A percentile compares a stretch with the other conserved stretches of the same genome.
These are phyloP conservation scores for Gymnorhina tibicen DNA, from an alignment of 2,113 vertebrate species.

Conservation along the genomic window DNA sequence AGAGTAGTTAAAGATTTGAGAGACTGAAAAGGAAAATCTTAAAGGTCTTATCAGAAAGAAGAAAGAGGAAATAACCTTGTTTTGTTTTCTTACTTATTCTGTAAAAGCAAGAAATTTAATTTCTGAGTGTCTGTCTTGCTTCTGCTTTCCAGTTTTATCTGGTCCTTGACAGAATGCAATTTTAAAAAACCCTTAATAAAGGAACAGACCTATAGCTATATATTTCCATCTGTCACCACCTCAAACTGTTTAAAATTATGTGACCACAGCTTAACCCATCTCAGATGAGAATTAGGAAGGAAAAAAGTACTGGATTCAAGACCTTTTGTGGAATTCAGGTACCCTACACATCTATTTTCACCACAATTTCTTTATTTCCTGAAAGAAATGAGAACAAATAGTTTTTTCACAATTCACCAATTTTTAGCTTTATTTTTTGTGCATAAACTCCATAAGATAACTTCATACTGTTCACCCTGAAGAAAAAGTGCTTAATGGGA, in stretches of 20 bases:
- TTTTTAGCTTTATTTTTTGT: background rate
- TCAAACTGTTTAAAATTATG: background rate
- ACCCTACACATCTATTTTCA: background rate
- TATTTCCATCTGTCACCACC: background rate
- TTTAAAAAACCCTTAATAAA: background rate
- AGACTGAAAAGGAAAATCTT: background rate
- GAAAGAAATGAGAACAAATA: background rate
- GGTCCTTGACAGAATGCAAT: background rate
- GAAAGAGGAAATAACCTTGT: background rate
- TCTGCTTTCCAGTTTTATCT: constrained; percentile 17
- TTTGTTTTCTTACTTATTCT: background rate
- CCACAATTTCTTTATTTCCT: background rate
- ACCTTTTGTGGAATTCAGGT: background rate
- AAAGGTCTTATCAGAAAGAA: background rate
- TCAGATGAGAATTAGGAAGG: background rate
- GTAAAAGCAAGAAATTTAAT: background rate
- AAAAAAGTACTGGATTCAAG: background rate
- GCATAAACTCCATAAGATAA: background rate
- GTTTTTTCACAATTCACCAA: background rate
- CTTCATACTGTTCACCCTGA: background rate
- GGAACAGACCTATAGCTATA: background rate
- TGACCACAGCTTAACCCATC: background rate
- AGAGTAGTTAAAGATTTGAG: background rate
- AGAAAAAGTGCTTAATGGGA: background rate
- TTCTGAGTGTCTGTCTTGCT: background rate